Evolutionary conservation across 1,140 invertebrate genomes (phyloP), one percentile per base, ranked within the genome.

Genomic region (Theocolax elegans): DNA sequence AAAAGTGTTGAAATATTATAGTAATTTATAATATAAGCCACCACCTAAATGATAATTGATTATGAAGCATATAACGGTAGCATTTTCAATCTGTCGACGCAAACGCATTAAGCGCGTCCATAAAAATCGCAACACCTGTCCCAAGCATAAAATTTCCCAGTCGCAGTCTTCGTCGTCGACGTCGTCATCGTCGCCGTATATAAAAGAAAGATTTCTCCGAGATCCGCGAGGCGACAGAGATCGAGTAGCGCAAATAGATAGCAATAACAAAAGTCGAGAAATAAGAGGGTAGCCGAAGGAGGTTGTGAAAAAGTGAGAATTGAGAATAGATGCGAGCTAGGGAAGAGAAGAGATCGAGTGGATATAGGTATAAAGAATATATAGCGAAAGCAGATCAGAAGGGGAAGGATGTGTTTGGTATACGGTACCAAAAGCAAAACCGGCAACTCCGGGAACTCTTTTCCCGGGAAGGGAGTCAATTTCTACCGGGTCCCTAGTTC

Each of bases 251-350:
- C n/a, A 49, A 58, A 51, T 51, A 58, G 31, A 46, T 59, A 38
- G n/a, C 40, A 54, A 44, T 49, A 67, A 67, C 40, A 49, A 59
- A 56, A 56, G 29, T 49, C 25, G 27, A 54, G 44, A 54, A 31
- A 46, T 17, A 27, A 65, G 25, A 51, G 21, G 31, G 21, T 2
- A 38, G 27, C 12, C 27, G n/a, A 13, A 54, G 29, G 27, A 27
- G 23, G 23, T 17, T 12, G 8, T 2, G 49, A 51, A 6, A 38
- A 64, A 51, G 60, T 10, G 31, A 51, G 12, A n/a, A 8, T 42
- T 6, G n/a, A 13, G 9, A 17, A 56, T 17, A n/a, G 38, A 56
- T 17, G 15, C 4, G 13, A 44, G 21, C n/a, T 42, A 31, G 42
- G 51, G 25, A 51, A 51, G n/a, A n/a, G n/a, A n/a, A n/a, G 15